Conservation (phyloP, 1,140 invertebrate genomes). For the Lucilia cuprina region DNA sequence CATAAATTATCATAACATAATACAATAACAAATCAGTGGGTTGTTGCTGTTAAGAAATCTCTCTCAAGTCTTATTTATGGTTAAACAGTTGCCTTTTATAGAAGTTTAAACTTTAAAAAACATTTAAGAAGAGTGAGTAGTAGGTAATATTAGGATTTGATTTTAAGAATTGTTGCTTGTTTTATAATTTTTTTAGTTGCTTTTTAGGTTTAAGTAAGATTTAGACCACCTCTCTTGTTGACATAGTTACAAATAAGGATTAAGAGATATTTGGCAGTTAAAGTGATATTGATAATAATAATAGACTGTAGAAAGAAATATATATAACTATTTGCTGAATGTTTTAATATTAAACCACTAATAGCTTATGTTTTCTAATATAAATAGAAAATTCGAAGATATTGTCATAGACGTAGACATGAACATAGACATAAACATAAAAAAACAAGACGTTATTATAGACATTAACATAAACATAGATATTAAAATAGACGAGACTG, state of each 20-base stretch:
- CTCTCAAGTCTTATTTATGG: not conserved
- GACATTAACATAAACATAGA: no score
- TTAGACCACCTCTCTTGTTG: conserved; percentile 4
- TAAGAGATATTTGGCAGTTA: not conserved
- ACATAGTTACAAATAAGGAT: not conserved
- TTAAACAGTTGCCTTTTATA: conserved; percentile 17
- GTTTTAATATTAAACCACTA: no score
- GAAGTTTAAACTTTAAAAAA: not conserved
- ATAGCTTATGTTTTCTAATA: no score
- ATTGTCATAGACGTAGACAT: no score
- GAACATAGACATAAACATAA: no score
- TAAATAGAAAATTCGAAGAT: no score
- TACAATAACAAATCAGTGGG: conserved; percentile 31
- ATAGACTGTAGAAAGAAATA: no score
- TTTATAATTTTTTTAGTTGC: not conserved
- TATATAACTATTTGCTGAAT: no score
- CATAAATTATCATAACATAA: conserved; percentile 34
- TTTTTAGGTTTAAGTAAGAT: not conserved
- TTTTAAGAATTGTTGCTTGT: not conserved
- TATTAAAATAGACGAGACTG: no score
- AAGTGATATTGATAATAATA: not conserved
- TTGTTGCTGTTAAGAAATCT: not conserved
- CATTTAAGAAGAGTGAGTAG: not conserved
- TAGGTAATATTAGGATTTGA: not conserved
- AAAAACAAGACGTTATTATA: no score